Conservation (phyloP, 2,113 vertebrate species). For the Paradoxurus hermaphroditus region DNA sequence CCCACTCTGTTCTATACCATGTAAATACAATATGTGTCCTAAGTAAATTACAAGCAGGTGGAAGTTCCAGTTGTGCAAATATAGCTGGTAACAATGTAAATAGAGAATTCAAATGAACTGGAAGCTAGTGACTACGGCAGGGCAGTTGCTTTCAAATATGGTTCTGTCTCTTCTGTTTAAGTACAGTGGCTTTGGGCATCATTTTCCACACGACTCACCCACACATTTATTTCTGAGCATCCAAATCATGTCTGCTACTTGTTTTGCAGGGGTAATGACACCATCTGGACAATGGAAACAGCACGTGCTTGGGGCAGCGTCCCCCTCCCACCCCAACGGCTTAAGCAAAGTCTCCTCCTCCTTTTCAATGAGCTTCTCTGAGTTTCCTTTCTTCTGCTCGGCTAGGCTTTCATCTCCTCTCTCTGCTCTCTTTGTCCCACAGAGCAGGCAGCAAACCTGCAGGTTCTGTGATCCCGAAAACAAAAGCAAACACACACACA, state of each 20-base stretch:
- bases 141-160: constrained; percentile 38
- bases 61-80: constrained; percentile 67
- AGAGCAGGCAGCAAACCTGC: constrained; percentile 49
- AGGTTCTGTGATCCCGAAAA: constrained; percentile 28
- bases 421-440: constrained; percentile 40
- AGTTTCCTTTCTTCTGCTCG: constrained; percentile 27
- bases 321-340: neutral
- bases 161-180: constrained; percentile 11
- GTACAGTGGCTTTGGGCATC: neutral
- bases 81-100: constrained; percentile 66
- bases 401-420: constrained; percentile 49
- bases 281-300: constrained; percentile 51
- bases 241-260: constrained; percentile 40
- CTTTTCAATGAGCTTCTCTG: neutral
- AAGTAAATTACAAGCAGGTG: constrained; percentile 69
- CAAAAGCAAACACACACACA: neutral
- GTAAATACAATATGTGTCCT: constrained; percentile 63
- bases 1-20: constrained; percentile 40
- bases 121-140: neutral
- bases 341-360: constrained; percentile 40
- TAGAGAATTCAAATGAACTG: constrained; percentile 51
- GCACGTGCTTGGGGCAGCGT: neutral
- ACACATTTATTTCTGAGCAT: constrained; percentile 45
- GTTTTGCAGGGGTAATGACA: constrained; percentile 46
- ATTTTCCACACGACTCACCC: constrained; percentile 31